Evolutionary conservation across 2,113 vertebrate genomes (phyloP).

Genomic region (Chitala chitala): DNA sequence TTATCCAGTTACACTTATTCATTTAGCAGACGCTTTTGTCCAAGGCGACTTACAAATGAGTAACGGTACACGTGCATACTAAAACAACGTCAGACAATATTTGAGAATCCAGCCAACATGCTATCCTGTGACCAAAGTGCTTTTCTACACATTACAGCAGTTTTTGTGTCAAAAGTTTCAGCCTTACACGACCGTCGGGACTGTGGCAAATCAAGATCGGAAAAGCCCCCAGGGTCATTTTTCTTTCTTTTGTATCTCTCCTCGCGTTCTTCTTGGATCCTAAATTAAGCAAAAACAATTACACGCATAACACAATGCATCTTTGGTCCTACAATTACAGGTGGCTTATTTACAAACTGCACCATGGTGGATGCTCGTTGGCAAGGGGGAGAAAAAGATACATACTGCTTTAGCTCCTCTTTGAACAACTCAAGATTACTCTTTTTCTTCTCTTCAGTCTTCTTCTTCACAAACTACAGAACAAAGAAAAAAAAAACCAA

Average conservation of each 20-base stretch:
- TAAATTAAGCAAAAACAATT: conserved; percentile 25
- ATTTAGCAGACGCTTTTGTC: no score
- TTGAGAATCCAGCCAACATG: no score
- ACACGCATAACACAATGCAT: no score
- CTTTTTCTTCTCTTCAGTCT: conserved; percentile 69
- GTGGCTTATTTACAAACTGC: neutral
- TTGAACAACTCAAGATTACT: conserved; percentile 73
- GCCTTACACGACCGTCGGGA: conserved; percentile 58
- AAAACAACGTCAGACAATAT: no score
- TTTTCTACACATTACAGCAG: neutral
- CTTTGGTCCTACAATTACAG: no score
- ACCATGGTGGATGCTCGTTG: neutral
- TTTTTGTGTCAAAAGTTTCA: neutral
- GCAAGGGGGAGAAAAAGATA: neutral
- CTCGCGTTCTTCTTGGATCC: conserved; percentile 73
- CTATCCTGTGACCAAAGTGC: no score
- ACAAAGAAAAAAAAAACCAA: conserved; percentile 14
- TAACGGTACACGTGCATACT: no score
- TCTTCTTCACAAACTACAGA: conserved; percentile 64
- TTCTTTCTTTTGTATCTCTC: conserved; percentile 68
- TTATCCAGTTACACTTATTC: no score
- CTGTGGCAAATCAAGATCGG: conserved; percentile 53
- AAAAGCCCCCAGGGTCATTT: conserved; percentile 48
- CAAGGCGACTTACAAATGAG: no score
- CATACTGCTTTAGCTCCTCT: conserved; percentile 71